Evolutionary conservation across 1,140 invertebrate genomes (phyloP), one percentile per base, ranked within the genome.

Genomic region (Coelopa frigida): DNA sequence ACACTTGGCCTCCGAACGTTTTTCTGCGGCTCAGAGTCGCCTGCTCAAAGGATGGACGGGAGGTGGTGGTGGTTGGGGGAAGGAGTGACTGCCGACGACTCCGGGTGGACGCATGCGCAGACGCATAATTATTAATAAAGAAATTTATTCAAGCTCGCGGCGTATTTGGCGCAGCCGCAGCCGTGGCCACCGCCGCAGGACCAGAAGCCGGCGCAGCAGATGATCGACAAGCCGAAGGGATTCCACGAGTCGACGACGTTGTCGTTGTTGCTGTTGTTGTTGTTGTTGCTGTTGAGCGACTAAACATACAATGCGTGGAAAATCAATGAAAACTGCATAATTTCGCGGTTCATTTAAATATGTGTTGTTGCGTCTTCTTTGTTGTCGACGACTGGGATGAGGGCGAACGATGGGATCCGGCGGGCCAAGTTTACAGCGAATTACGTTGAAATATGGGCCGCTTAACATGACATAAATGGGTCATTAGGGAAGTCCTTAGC

Each of bases 111-210:
- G n/a, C n/a, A n/a, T n/a, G n/a, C n/a, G n/a, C n/a, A n/a, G 15
- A 33, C 42, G 29, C 29, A 44, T 44, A 44, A 44, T 44, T 44
- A 44, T 32, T 23, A 44, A 44, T 44, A 14, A 44, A 44, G 42
- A 44, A 44, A 44, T 44, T 44, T 44, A 44, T 44, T 44, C 42
- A 44, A 33, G 42, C 42, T 44, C 17, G 23, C 31, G 42, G 42
- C 42, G 35, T 33, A 29, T 44, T 44, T 44, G 27, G 31, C 42
- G 17, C 29, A 8, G 8, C 8, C 27, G 27, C 27, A n/a, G n/a
- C 27, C 42, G 35, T 14, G 27, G 31, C 20, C 18, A 20, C 17
- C 11, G 7, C 42, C 5, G 29, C 18, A 33, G 40, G 17, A n/a
- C 14, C 12, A 11, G 3, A 8, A 26, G 7, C n/a, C 29, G 14